Percentiles rank a stretch among this genome's conserved stretches.
Conservation (phyloP, 1,140 invertebrate species). For the Sminthurides bifidus region DNA sequence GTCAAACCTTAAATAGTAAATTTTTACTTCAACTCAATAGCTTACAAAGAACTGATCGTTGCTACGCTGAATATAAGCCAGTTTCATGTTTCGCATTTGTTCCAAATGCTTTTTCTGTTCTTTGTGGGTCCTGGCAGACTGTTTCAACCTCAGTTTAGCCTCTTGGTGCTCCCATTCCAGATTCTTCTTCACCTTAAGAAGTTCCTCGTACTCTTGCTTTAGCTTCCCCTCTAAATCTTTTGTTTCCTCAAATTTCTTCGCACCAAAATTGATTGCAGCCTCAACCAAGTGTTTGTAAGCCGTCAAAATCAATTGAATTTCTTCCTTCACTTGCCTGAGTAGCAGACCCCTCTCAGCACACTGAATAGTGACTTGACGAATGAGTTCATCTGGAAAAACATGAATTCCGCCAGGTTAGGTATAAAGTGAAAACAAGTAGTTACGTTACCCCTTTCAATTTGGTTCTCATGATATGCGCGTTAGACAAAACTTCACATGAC, state of each 20-base stretch:
- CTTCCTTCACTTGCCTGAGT: not conserved
- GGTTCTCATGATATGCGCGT: too few relatives aligned
- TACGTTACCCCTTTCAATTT: too few relatives aligned
- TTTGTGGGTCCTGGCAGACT: not conserved
- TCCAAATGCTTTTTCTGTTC: not conserved
- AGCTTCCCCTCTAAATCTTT: not conserved
- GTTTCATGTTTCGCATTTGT: not conserved
- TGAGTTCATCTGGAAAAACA: slow-evolving; percentile 1
- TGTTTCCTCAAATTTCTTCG: not conserved
- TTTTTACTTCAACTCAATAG: too few relatives aligned
- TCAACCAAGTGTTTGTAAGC: not conserved
- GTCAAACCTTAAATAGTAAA: too few relatives aligned
- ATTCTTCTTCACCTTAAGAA: not conserved
- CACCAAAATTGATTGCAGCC: not conserved
- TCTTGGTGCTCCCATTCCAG: not conserved
- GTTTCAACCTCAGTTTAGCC: not conserved
- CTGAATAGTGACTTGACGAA: slow-evolving; percentile 1
- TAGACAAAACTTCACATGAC: too few relatives aligned
- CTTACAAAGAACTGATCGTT: slow-evolving; percentile 10
- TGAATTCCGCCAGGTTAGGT: not conserved
- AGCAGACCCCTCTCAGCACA: slow-evolving; percentile 1
- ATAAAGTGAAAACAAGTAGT: not conserved
- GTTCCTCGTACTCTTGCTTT: not conserved
- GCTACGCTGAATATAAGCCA: not conserved
- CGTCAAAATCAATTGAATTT: not conserved